These are phyloP conservation scores for Acanthosepion lycidas DNA, from an alignment of 2,888 invertebrate genomes.

Conservation along the genomic window DNA sequence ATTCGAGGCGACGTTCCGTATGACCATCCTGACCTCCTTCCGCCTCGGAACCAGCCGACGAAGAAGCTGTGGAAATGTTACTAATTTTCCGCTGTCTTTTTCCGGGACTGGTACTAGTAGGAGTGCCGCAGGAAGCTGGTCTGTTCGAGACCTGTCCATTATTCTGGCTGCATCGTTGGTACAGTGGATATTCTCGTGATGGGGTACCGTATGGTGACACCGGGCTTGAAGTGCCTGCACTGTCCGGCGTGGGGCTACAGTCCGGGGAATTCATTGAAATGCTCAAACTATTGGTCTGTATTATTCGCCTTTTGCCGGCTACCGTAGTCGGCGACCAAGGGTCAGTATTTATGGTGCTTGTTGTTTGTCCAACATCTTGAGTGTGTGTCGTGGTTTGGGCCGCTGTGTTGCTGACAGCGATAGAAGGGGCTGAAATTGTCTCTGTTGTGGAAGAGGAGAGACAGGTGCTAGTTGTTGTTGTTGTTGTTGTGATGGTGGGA, in stretches of 20 bases:
- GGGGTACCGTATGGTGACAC: not conserved
- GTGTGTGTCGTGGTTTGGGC: not conserved
- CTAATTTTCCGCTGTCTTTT: conserved; percentile 59
- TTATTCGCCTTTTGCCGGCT: not conserved
- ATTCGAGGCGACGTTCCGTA: conserved; percentile 61
- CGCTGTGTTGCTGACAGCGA: not conserved
- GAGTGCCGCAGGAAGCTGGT: not conserved
- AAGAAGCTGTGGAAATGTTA: conserved; percentile 63
- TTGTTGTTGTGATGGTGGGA: not conserved
- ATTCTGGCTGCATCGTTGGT: not conserved
- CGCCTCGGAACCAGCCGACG: conserved; percentile 61
- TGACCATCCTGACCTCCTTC: conserved; percentile 51
- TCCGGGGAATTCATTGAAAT: conserved; percentile 33
- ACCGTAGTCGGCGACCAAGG: not conserved
- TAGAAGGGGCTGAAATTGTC: not conserved
- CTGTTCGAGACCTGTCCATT: not conserved
- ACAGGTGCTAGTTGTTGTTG: not conserved
- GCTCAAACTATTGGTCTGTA: not conserved
- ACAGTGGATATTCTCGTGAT: not conserved
- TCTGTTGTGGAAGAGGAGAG: not conserved
- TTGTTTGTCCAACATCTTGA: not conserved
- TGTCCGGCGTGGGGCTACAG: not conserved
- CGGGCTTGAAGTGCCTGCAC: conserved; percentile 13
- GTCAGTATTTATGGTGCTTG: not conserved
- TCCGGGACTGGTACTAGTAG: conserved; percentile 38